Evolutionary conservation across 2,888 invertebrate species (phyloP), one percentile per base, ranked within the genome.

Genomic region (Polydrusus cervinus): DNA sequence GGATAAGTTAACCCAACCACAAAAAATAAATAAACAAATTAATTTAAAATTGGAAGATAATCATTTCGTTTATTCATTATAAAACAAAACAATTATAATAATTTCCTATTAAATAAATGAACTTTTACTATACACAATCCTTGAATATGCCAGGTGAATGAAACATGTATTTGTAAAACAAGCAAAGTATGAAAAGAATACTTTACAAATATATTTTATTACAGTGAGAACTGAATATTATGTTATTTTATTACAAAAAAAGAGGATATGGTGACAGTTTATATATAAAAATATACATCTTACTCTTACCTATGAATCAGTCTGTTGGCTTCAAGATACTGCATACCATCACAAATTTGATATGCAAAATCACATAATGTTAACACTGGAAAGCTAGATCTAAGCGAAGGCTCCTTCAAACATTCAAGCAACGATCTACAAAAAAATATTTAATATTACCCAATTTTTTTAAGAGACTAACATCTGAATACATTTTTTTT

Each of bases 291-390:
- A 43, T 43, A 43, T 43, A n/a, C n/a, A 13, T 7, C 8, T 3
- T 10, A 45, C 62, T 67, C 77, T 80, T 87, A 93, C 93, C 93
- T 92, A 88, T 99, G 99, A 85, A 99, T 98, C 83, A 99, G 92
- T 86, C 98, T 92, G 89, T 98, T 97, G 78, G 93, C 93, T 88
- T 98, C 98, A 80, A 99, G 90, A 88, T 99, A 99, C 86, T 95
- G 93, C 99, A 99, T 99, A 66, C 99, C 99, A 88, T 97, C 96
- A 87, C 96, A 96, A 67, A 98, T 97, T 88, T 98, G 98, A 84
- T 95, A 92, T 45, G 97, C 96, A 87, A 98, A 99, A 87, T 97
- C 96, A 88, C 97, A 98, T 34, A 99, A 90, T 14, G 95, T 95
- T 64, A 95, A 91, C 67, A 99, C 95, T 0, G 97, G 95, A 87